Evolutionary conservation across 2,888 invertebrate genomes (phyloP), one percentile per base, ranked within the genome.

Genomic region (Papilio demoleus): DNA sequence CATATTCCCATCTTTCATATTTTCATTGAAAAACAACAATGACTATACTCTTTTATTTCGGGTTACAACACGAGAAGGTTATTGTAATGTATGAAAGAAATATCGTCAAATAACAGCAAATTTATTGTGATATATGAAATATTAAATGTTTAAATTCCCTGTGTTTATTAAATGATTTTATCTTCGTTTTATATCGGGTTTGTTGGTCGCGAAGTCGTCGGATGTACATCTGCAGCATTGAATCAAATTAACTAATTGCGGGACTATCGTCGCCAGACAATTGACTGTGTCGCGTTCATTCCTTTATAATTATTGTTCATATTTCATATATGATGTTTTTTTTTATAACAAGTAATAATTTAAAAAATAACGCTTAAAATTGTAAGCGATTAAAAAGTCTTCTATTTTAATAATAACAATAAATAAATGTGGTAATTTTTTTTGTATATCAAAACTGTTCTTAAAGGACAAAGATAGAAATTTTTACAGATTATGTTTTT

Each of bases 181-280:
- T 62, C 42, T 31, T 67, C 70, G 70, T 68, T 58, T 69, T 70
- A 34, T 62, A 70, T 66, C 47, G 36, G 65, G 70, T 68, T 72
- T 70, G 67, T 72, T 62, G 42, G 56, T 56, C 50, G 40, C 60
- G 47, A 64, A 34, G 66, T 50, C 19, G 34, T 38, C 71, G 70
- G 73, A 69, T 76, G 47, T 77, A 78, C 77, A 77, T 71, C 70
- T 64, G 64, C 58, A 50, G 47, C 64, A 64, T 59, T 68, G 79
- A 79, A 85, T 85, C 77, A 74, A 84, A 87, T 88, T 84, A 85
- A 81, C 81, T 84, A 88, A 86, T 88, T 86, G 84, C 76, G 76
- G 77, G 82, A 80, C 83, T 86, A 86, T 88, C 80, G 84, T 83
- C 84, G 83, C 86, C 81, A 79, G 74, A 74, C 84, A 88, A 88